These are phyloP conservation scores for Tenebrio molitor DNA, from an alignment of 1,140 invertebrate species.

Conservation along the genomic window DNA sequence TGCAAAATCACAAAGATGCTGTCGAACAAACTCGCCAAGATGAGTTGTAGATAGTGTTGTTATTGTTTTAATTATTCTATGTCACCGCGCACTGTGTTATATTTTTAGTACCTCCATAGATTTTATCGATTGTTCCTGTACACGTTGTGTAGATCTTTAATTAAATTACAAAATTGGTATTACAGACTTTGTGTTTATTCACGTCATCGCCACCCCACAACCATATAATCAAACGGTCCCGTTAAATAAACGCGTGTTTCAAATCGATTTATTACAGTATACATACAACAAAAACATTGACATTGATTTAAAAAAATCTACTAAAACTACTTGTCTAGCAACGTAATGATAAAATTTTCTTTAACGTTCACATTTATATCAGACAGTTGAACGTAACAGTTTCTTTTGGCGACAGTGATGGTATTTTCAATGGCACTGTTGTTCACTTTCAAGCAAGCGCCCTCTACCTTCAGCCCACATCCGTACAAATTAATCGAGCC, in stretches of 20 bases:
- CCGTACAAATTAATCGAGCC: neutral
- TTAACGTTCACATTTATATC: no score
- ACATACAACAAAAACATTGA: no score
- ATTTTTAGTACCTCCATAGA: slow-evolving; percentile 49
- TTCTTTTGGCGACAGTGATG: neutral
- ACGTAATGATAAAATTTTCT: no score
- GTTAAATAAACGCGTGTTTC: no score
- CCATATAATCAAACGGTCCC: no score
- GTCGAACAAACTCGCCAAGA: slow-evolving; percentile 27
- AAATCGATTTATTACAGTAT: no score
- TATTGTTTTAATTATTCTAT: slow-evolving; percentile 47
- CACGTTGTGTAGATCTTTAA: slow-evolving; percentile 41
- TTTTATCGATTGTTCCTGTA: slow-evolving; percentile 58
- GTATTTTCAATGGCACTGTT: no score
- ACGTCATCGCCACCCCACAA: no score
- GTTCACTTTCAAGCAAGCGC: neutral
- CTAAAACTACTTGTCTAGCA: no score
- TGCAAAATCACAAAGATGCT: slow-evolving; percentile 54
- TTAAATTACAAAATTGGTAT: slow-evolving; percentile 9
- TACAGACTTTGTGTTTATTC: neutral
- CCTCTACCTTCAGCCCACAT: neutral
- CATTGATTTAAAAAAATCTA: no score
- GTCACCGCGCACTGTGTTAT: slow-evolving; percentile 57
- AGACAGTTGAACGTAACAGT: neutral
- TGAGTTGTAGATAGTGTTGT: slow-evolving; percentile 53